phyloP scores from a whole-genome alignment of 2,888 invertebrate genomes.

The Archips xylosteana region DNA sequence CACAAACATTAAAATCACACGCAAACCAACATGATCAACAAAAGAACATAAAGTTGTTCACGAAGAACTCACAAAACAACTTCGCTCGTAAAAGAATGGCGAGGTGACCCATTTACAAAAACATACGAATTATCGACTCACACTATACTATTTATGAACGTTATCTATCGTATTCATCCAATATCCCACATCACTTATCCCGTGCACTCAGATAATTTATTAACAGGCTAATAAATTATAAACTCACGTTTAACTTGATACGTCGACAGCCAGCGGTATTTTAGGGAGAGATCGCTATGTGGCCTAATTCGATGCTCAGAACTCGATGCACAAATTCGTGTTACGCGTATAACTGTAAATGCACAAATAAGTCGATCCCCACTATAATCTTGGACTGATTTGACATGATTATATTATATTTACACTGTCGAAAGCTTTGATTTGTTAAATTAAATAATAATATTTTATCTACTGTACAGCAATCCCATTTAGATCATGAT shows the following conservation, averaged over 20 bases:
- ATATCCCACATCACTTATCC: constrained; percentile 52
- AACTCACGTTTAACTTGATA: constrained; percentile 83
- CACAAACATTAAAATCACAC: constrained; percentile 53
- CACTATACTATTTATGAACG: constrained; percentile 70
- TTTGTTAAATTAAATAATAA: constrained; percentile 33
- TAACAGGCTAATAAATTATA: constrained; percentile 61
- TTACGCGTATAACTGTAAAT: constrained; percentile 85
- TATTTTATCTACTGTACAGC: constrained; percentile 41
- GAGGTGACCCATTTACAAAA: constrained; percentile 86
- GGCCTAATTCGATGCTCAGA: constrained; percentile 85
- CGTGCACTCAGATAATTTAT: constrained; percentile 49
- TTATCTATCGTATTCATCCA: constrained; percentile 62
- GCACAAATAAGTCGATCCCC: constrained; percentile 74
- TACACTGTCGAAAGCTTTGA: constrained; percentile 31
- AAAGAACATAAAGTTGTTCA: constrained; percentile 49
- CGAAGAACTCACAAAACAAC: constrained; percentile 68
- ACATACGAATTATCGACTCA: constrained; percentile 82
- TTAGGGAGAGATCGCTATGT: constrained; percentile 87
- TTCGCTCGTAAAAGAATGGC: constrained; percentile 79
- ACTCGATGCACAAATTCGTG: constrained; percentile 86
- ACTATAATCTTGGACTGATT: constrained; percentile 52
- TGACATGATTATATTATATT: constrained; percentile 48
- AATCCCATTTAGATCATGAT: constrained; percentile 42
- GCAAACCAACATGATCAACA: constrained; percentile 32
- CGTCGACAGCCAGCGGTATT: constrained; percentile 86